Conservation (phyloP, 2,113 vertebrate species). For the Hippocampus guttulatus region DNA sequence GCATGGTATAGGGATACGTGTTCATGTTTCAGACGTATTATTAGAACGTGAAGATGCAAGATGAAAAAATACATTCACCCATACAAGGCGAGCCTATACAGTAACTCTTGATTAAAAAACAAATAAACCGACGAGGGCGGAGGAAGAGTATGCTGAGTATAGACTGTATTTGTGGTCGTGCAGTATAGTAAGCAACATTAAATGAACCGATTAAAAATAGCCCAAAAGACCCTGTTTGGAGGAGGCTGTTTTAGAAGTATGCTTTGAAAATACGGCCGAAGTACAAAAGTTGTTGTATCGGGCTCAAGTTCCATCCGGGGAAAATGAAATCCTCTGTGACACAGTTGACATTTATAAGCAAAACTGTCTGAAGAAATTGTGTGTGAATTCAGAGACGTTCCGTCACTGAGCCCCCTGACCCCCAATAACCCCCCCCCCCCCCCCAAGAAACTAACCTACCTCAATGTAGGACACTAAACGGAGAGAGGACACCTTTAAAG, state of each 20-base stretch:
- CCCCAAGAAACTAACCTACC: not conserved
- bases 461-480: not conserved
- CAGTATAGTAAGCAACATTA: conserved; percentile 7
- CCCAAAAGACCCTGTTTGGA: not conserved
- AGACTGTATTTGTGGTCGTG: not conserved
- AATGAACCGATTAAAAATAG: not conserved
- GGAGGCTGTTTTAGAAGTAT: not conserved
- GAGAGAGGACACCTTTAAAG: conserved; percentile 3
- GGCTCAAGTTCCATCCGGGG: not conserved
- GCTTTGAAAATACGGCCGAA: not conserved
- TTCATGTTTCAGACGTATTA: not conserved
- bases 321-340: not conserved
- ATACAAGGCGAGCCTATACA: not conserved
- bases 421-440: not conserved
- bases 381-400: not conserved
- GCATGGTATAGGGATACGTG: not conserved
- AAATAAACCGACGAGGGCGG: conserved; percentile 4
- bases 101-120: not conserved
- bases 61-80: not conserved
- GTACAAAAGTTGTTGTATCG: not conserved
- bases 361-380: not conserved
- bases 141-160: not conserved
- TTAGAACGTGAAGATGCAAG: not conserved
- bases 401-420: not conserved
- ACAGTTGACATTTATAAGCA: not conserved